Base-by-base conservation (phyloP, 1,140 invertebrate genomes). In the Chlorops oryzae region DNA sequence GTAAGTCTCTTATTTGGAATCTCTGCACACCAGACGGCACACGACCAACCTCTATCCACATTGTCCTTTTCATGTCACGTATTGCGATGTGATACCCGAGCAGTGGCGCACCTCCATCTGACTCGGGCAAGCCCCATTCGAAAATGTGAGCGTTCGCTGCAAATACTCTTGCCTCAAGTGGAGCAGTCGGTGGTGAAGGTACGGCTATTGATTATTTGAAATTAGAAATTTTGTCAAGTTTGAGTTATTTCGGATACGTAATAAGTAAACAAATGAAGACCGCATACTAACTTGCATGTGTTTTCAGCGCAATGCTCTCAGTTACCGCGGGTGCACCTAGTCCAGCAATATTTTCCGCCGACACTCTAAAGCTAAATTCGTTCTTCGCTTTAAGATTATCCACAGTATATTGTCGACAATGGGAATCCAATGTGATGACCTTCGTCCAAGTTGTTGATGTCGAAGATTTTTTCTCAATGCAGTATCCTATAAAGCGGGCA, bases 41-140 rank as follows among this genome's bases (percentile, higher is more conserved):
- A 61, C 87, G 82, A 13, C 89, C 91, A 40, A 95, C 90, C 81
- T 95, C 90, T 78, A 94, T 94, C 92, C 92, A 96, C 90, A 94
- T 94, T 3, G 89, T 93, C 66, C 92, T 91, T 64, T 85, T 86
- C 32, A 84, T 80, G 66, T 99, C 96, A 59, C 89, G 81, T 46
- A 97, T 88, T 10, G 92, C 92, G 56, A 97, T 87, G 59, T 91
- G 92, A 71, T 98, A 98, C 20, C 87, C 87, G 57, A 88, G 80
- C 37, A 97, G 76, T 12, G 92, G 90, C 27, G 92, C 85, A 39
- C 92, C 93, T 38, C 94, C 94, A 74, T 98, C 93, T 58, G 82
- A 86, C 75, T 96, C 92, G 6, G 93, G 93, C 51, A 86, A 84
- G 47, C 92, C 90, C 92, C 92, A 96, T 74, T 90, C 92, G 60